Evolutionary conservation across 2,888 invertebrate genomes (phyloP), one percentile per base, ranked within the genome.

Genomic region (Drosophila picticornis): DNA sequence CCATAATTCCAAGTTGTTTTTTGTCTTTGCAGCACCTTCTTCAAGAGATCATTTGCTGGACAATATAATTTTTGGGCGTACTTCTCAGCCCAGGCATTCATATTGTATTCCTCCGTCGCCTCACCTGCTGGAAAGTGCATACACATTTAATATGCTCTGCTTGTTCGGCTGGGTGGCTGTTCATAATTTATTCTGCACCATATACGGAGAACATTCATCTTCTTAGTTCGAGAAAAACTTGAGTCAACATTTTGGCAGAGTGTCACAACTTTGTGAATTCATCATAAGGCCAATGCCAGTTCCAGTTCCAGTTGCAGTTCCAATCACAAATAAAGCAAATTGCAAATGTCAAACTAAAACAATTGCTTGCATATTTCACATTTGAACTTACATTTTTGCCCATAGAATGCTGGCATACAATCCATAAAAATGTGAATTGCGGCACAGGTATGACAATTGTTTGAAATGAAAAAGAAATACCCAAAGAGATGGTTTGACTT

Each of bases 401-500:
- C 40, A 36, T 29, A 50, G 19, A 61, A 63, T 68, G 25, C 9
- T 34, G 38, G 22, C 40, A 50, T 22, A 50, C 29, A 38, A 29
- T n/a, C 40, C 38, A 67, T 43, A 67, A 61, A 68, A 77, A 65
- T 75, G 58, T 62, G 65, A 57, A 75, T 60, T 70, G 52, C 56
- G n/a, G 48, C 62, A 32, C 66, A 81, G 77, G 71, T 81, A 77
- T 77, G 63, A 77, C 43, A 76, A 77, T 61, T 76, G 63, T 60
- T 59, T 62, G 63, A 80, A 62, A 75, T 65, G 66, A 75, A 69
- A 66, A 69, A 34, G 34, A 27, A 4, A 31, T 19, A 29, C 5
- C 4, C 27, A 48, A 34, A 36, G 10, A 31, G n/a, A 68, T 22
- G 25, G n/a, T 51, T 64, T 68, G 69, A 63, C 75, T 62, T 25